These are phyloP conservation scores for Phytoseiulus persimilis DNA, from an alignment of 2,888 invertebrate genomes.

Conservation along the genomic window DNA sequence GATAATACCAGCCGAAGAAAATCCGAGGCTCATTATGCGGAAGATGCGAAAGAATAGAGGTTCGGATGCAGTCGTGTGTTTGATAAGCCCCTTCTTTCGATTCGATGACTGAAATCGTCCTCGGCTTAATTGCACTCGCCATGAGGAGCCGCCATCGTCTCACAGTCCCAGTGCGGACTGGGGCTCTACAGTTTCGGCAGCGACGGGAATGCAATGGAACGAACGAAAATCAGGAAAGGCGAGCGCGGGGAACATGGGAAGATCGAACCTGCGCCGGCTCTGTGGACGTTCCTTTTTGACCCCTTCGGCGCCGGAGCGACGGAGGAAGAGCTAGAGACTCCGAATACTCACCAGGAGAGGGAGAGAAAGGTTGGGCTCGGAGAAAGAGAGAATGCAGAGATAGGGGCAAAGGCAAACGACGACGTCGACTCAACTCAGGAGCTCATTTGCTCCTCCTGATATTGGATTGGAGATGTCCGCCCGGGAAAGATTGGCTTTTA, in stretches of 20 bases:
- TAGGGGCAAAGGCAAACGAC: not conserved
- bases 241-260: not conserved
- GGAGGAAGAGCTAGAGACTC: not conserved
- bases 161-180: too few species aligned
- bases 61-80: too few species aligned
- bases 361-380: not conserved
- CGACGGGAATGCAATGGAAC: not conserved
- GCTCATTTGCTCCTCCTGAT: not conserved
- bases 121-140: too few species aligned
- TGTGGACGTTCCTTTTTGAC: not conserved
- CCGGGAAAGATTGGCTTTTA: not conserved
- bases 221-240: not conserved
- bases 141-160: too few species aligned
- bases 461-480: constrained; percentile 5
- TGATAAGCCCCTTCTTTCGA: too few species aligned
- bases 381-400: not conserved
- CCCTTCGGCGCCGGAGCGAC: not conserved
- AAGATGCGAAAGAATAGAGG: too few species aligned
- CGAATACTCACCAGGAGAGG: not conserved
- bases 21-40: too few species aligned
- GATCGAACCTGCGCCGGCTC: not conserved
- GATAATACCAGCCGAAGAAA: too few species aligned
- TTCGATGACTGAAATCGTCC: too few species aligned
- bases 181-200: too few species aligned
- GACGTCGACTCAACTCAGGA: constrained; percentile 5